Base-by-base conservation (phyloP, 2,888 invertebrate genomes). In the Andricus curvator region DNA sequence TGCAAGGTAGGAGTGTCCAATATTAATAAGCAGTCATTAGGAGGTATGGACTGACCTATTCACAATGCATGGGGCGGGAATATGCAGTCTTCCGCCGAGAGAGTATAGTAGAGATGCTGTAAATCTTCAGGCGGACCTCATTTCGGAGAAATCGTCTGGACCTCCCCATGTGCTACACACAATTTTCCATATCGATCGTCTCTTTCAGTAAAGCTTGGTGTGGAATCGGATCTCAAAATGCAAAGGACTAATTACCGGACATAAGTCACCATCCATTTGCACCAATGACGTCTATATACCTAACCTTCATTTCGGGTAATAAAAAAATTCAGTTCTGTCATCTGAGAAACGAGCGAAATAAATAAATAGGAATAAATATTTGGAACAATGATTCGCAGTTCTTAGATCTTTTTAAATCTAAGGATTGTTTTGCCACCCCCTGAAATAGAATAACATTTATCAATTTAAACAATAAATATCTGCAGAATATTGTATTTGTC, bases 21-120 rank as follows among this genome's bases (percentile, higher is more conserved):
- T 88, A 88, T 87, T 88, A 88, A 88, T 88, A 88, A 88, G 84
- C 85, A 82, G 84, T 85, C 87, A 86, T 88, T 88, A 88, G 84
- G 82, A 88, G 84, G 85, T 85, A 84, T 77, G 78, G 82, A 78
- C 84, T 84, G 78, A 78, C 79, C 80, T 84, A 84, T 78, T 85
- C 84, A 87, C 85, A 86, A 86, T 87, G 85, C 77, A 74, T 80
- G 78, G 82, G 85, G 84, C 82, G 84, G 51, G 56, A 29, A 77
- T 79, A 70, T 70, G 82, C 51, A 86, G 85, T 86, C 87, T 84
- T 78, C 60, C 8, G 22, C 66, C 66, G 78, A 37, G 25, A 62
- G 13, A 25, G 62, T 25, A 62, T 22, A 62, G 62, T 1, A 62
- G 62, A 62, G 25, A 25, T 25, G 62, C 25, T 62, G 25, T 62